These are phyloP conservation scores for Romanogobio albipinnatus DNA, from an alignment of 2,113 vertebrate genomes.

Conservation along the genomic window DNA sequence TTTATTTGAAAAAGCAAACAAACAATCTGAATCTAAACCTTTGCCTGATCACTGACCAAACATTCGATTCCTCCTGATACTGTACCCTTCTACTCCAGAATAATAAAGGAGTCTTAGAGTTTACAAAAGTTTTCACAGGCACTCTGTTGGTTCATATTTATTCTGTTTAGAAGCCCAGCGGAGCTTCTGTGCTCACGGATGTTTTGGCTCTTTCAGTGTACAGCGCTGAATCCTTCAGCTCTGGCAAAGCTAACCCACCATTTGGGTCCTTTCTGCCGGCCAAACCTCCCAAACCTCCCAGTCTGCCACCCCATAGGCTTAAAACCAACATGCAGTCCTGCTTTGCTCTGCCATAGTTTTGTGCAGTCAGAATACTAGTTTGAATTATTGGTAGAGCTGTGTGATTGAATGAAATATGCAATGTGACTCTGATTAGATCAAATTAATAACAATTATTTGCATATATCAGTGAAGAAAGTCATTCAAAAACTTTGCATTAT, in stretches of 20 bases:
- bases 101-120: slow-evolving; percentile 15
- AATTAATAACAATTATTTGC: not conserved
- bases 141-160: slow-evolving; percentile 59
- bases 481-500: not conserved
- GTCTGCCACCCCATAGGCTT: slow-evolving; percentile 48
- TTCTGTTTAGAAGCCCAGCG: slow-evolving; percentile 68
- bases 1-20: not conserved
- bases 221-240: slow-evolving; percentile 58
- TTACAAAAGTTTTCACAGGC: slow-evolving; percentile 34
- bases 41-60: not conserved
- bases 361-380: slow-evolving; percentile 3
- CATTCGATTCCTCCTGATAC: not conserved
- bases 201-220: slow-evolving; percentile 40
- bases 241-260: slow-evolving; percentile 58
- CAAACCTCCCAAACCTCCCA: slow-evolving; percentile 64
- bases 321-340: slow-evolving; percentile 28
- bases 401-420: not conserved
- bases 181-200: slow-evolving; percentile 31
- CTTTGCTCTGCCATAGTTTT: slow-evolving; percentile 15
- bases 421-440: not conserved
- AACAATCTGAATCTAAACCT: not conserved
- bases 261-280: slow-evolving; percentile 57
- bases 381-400: not conserved
- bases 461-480: not conserved
- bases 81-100: not conserved